Evolutionary conservation across 2,888 invertebrate genomes (phyloP), one percentile per base, ranked within the genome.

Genomic region (Troides helena): DNA sequence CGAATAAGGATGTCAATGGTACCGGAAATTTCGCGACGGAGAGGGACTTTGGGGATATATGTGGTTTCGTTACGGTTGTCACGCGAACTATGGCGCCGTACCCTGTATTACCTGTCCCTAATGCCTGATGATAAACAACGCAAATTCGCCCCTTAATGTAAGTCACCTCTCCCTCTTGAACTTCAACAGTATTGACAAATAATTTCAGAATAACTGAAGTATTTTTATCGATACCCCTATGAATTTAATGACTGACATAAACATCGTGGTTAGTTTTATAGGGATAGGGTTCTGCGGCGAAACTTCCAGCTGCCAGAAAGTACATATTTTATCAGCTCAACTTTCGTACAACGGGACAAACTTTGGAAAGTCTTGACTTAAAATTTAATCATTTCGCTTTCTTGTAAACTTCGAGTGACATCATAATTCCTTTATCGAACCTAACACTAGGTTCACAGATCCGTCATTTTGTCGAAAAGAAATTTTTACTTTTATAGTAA

Each of bases 11-110:
- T 21, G n/a, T 62, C 58, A 67, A 65, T 62, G 23, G 21, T n/a
- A 25, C 14, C 46, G 21, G 39, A 23, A 60, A 59, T 71, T 67
- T 64, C 36, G 43, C 64, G 62, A 65, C 21, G 50, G 64, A 65
- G 64, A 67, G 67, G 72, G 75, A 71, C 76, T 76, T 77, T 73
- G 76, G 80, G 83, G 83, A 84, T 81, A 70, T 72, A 70, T 72
- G 74, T 75, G 76, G 74, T 74, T 73, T 73, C 72, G 72, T 73
- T 76, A 74, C 75, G 76, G 78, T 80, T 76, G 85, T 85, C 90
- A 90, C 90, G 89, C 89, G 81, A 89, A 79, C 82, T 80, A 73
- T 79, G 85, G 85, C 86, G 85, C 84, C 88, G 81, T 78, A 75
- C 81, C 82, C 78, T 79, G 80, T 82, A 84, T 82, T 84, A 85